Conservation (phyloP, 2,797 vertebrate genomes). For the Octomys mimax region DNA sequence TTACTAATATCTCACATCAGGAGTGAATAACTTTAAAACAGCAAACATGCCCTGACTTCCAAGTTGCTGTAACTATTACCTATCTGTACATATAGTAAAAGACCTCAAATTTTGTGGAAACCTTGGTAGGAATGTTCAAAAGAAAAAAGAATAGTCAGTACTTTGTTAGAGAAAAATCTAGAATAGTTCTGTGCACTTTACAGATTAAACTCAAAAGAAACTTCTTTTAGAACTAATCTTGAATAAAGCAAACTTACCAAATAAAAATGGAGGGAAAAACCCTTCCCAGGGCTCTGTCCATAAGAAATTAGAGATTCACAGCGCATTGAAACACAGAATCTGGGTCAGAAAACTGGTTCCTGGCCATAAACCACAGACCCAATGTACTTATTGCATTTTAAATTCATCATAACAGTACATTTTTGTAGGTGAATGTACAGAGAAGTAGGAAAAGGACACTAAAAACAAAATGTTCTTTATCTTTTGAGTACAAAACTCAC, state of each 20-base stretch:
- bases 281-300: background rate
- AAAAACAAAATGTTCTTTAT: constrained; percentile 38
- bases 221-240: constrained; percentile 53
- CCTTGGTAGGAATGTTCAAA: constrained; percentile 36
- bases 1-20: background rate
- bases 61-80: background rate
- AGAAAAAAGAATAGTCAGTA: constrained; percentile 2
- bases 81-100: constrained; percentile 4
- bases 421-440: constrained; percentile 37
- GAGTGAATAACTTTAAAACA: constrained; percentile 32
- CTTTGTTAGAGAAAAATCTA: background rate
- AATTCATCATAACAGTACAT: background rate
- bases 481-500: background rate
- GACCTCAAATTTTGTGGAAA: background rate
- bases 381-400: background rate
- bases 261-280: background rate
- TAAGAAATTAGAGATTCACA: background rate
- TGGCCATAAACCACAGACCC: background rate
- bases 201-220: constrained; percentile 45
- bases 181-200: background rate
- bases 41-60: background rate
- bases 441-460: constrained; percentile 18
- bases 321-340: background rate
- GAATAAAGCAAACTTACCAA: constrained; percentile 20
- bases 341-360: constrained; percentile 43